Percentiles rank a stretch among this genome's conserved stretches.
phyloP scores from a whole-genome alignment of 2,888 invertebrate genomes.

The Mimas tiliae region DNA sequence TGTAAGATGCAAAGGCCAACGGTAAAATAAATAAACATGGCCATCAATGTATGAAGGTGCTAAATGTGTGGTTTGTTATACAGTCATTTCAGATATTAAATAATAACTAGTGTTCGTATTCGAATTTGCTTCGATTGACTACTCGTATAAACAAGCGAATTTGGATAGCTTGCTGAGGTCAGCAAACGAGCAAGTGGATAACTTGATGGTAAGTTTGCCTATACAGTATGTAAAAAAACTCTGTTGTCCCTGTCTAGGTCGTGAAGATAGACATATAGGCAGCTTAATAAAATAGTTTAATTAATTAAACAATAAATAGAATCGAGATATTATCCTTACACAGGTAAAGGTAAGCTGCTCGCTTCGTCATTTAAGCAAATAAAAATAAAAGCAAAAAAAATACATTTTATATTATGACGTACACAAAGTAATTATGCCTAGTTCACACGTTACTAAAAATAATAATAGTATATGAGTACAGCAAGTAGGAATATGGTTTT shows the following conservation, averaged over 20 bases:
- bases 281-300: no score
- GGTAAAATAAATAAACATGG: not conserved
- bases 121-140: not conserved
- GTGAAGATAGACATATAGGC: no score
- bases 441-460: slow-evolving; percentile 63
- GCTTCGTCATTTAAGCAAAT: no score
- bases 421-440: slow-evolving; percentile 42
- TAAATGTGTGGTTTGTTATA: not conserved
- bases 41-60: not conserved
- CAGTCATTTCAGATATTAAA: not conserved
- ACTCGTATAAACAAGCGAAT: not conserved
- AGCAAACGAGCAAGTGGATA: no score
- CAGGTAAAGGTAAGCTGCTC: no score
- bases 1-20: not conserved
- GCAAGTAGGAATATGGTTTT: slow-evolving; percentile 41
- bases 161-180: no score
- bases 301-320: no score
- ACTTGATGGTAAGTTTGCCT: no score
- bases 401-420: not conserved
- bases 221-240: no score
- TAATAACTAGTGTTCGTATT: not conserved
- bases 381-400: no score
- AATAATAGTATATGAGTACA: slow-evolving; percentile 43
- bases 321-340: no score
- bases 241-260: no score